Conservation (phyloP, 2,113 vertebrate genomes). For the Anthoscopus minutus region DNA sequence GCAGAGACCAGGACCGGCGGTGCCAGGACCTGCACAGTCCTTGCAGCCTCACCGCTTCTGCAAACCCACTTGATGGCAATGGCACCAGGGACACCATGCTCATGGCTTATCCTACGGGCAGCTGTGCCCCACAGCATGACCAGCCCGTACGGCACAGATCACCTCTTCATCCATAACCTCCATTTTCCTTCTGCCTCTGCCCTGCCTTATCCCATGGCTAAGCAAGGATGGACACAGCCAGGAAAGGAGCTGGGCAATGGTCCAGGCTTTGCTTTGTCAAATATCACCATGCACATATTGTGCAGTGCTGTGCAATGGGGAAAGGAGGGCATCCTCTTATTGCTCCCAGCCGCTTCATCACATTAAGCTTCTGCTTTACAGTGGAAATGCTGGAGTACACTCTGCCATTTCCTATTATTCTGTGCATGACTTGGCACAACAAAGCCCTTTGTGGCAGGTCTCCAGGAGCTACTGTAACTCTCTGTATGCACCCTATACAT, state of each 20-base stretch:
- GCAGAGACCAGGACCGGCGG: neutral
- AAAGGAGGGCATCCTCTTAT: neutral
- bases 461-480: neutral
- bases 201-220: neutral
- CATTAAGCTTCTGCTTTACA: neutral
- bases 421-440: neutral
- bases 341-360: neutral
- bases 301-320: accelerated
- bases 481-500: neutral
- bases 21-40: neutral
- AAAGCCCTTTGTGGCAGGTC: neutral
- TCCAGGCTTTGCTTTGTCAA: neutral
- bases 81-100: neutral
- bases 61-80: accelerated
- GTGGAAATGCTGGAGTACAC: neutral
- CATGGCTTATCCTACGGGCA: accelerated
- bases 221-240: neutral
- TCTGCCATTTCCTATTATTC: neutral
- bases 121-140: neutral
- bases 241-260: neutral
- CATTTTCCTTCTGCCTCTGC: neutral
- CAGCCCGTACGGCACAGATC: neutral
- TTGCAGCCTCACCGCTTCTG: neutral
- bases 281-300: neutral
- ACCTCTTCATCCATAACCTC: neutral